phyloP scores from a whole-genome alignment of 2,113 vertebrate genomes.

The Engystomops pustulosus region DNA sequence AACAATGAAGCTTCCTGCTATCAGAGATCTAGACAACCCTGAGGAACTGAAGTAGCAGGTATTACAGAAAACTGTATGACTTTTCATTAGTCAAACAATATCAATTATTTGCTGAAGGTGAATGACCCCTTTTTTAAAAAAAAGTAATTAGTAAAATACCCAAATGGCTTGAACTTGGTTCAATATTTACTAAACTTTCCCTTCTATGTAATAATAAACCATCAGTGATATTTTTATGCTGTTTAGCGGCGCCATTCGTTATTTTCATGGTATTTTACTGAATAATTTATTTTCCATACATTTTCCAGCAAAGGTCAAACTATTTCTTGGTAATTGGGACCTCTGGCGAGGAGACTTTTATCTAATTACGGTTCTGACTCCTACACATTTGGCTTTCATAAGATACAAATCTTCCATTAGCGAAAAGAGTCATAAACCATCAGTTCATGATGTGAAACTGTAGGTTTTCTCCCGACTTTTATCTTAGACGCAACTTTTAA shows the following conservation, averaged over 20 bases:
- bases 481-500: background rate
- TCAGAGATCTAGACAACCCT: too few species aligned
- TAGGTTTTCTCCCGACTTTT: background rate
- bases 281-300: constrained; percentile 7
- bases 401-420: constrained; percentile 18
- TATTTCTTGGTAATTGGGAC: constrained; percentile 28
- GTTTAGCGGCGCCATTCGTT: background rate
- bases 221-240: background rate
- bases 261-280: background rate
- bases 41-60: too few species aligned
- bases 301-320: constrained; percentile 28
- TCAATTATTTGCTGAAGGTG: too few species aligned
- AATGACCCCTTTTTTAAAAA: too few species aligned
- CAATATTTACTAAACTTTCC: too few species aligned
- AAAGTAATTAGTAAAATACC: too few species aligned
- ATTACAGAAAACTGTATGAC: too few species aligned
- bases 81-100: too few species aligned
- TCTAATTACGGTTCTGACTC: constrained; percentile 21
- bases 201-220: background rate
- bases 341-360: constrained; percentile 6
- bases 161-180: too few species aligned
- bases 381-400: constrained; percentile 24
- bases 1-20: too few species aligned
- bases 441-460: background rate
- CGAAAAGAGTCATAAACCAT: background rate